These are phyloP conservation scores for Gymnobelideus leadbeateri DNA, from an alignment of 2,113 vertebrate species.

Conservation along the genomic window DNA sequence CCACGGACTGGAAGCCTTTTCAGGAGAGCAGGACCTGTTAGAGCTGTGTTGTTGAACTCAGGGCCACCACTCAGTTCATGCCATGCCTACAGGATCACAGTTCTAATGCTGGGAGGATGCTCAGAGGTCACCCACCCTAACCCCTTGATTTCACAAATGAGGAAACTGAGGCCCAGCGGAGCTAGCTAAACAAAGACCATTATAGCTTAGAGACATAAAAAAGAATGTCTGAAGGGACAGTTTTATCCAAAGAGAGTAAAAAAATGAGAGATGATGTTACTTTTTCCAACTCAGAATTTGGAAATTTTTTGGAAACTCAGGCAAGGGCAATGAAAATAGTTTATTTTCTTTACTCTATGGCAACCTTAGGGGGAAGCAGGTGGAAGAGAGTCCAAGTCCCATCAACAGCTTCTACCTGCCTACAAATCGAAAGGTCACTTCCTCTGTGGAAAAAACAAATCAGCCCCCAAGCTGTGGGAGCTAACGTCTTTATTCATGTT, in stretches of 20 bases:
- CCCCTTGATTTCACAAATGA: not conserved
- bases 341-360: slow-evolving; percentile 3
- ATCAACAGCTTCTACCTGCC: not conserved
- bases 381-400: not conserved
- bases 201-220: too few relatives aligned
- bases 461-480: not conserved
- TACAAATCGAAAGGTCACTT: not conserved
- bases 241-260: not conserved
- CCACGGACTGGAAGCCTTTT: not conserved
- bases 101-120: not conserved
- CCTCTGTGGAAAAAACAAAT: not conserved
- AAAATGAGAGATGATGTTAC: not conserved
- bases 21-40: too few relatives aligned
- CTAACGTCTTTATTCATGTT: not conserved
- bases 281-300: not conserved
- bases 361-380: not conserved
- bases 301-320: not conserved
- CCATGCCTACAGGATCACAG: not conserved
- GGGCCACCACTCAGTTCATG: not conserved
- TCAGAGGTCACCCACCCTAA: not conserved
- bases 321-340: not conserved
- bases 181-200: not conserved
- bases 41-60: not conserved
- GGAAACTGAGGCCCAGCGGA: not conserved
- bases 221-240: too few relatives aligned